Percentiles rank a stretch among this genome's conserved stretches.
Conservation (phyloP, 2,888 invertebrate genomes). For the Copidosoma aretas region DNA sequence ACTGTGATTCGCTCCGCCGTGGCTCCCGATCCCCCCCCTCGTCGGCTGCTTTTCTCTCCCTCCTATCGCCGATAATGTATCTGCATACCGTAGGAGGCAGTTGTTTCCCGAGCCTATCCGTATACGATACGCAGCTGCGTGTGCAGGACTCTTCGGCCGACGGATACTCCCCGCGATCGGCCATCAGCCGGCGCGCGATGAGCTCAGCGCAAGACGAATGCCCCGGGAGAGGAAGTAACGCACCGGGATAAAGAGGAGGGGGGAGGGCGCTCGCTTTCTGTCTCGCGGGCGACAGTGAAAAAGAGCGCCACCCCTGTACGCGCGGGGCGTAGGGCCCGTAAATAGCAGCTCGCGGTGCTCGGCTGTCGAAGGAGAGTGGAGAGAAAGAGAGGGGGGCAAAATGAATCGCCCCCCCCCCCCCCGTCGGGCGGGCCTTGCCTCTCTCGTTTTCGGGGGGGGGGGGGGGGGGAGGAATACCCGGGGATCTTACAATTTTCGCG, state of each 20-base stretch:
- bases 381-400: neutral
- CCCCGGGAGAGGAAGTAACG: too few species aligned
- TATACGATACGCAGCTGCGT: too few species aligned
- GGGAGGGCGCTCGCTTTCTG: constrained; percentile 2
- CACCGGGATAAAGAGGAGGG: neutral
- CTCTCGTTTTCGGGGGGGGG: too few species aligned
- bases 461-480: neutral
- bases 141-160: too few species aligned
- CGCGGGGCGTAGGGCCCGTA: neutral
- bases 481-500: constrained; percentile 27
- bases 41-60: neutral
- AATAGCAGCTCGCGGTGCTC: constrained; percentile 8
- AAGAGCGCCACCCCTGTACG: neutral
- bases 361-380: constrained; percentile 5
- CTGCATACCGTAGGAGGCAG: too few species aligned
- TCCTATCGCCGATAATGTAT: neutral
- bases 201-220: too few species aligned
- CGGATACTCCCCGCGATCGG: too few species aligned
- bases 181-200: too few species aligned
- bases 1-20: constrained; percentile 32
- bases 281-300: neutral
- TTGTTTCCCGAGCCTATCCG: too few species aligned
- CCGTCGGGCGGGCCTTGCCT: neutral
- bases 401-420: constrained; percentile 5
- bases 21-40: neutral